phyloP scores from a whole-genome alignment of 2,888 invertebrate species.

The Phengaris alcon region DNA sequence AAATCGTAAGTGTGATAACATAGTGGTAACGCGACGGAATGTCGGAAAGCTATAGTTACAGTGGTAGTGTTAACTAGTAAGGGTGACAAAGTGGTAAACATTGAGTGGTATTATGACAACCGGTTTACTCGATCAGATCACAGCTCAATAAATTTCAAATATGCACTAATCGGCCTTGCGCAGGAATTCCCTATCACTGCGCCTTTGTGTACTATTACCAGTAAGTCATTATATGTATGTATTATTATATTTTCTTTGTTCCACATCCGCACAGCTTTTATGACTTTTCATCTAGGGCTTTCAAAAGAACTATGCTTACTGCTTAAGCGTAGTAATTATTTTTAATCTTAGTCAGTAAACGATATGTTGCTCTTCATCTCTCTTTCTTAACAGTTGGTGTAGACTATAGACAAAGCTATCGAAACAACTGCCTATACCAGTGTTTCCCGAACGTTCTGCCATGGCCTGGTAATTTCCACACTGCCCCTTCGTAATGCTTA shows the following conservation, averaged over 20 bases:
- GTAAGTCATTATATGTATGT: not conserved
- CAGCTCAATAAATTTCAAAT: conserved; percentile 27
- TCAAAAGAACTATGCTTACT: too few relatives aligned
- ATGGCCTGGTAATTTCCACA: too few relatives aligned
- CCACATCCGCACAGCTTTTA: not conserved
- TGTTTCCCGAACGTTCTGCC: too few relatives aligned
- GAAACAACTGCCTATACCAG: too few relatives aligned
- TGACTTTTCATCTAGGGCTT: not conserved
- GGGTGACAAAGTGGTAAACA: not conserved
- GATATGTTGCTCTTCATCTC: too few relatives aligned
- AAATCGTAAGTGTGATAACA: not conserved
- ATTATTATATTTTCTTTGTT: not conserved
- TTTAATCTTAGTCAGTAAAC: too few relatives aligned
- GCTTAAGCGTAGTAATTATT: too few relatives aligned
- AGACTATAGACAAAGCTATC: too few relatives aligned
- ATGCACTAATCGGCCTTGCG: conserved; percentile 30
- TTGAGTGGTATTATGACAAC: conserved; percentile 11
- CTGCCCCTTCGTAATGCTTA: too few relatives aligned
- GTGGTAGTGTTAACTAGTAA: not conserved
- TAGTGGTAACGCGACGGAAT: not conserved
- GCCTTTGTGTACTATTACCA: not conserved
- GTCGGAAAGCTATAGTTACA: not conserved
- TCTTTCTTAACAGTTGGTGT: too few relatives aligned
- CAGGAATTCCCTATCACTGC: conserved; percentile 29
- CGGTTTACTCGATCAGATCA: conserved; percentile 26